Evolutionary conservation across 2,113 vertebrate genomes (phyloP).

Genomic region (Rhombomys opimus): DNA sequence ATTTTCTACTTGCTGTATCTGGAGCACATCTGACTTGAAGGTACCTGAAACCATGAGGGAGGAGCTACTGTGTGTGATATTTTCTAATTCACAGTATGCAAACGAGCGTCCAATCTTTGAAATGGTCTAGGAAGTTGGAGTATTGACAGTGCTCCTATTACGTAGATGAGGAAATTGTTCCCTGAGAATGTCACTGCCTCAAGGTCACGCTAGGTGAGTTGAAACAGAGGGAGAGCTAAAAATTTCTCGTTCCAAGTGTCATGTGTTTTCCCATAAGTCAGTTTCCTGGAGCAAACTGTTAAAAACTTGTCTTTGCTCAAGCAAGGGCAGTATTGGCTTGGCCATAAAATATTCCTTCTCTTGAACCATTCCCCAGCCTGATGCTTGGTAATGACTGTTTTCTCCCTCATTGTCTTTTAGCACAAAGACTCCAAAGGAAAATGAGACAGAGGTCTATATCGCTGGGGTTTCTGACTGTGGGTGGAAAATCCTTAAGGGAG

Average conservation of each 20-base stretch:
- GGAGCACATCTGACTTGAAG: not conserved
- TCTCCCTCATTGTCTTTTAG: not conserved
- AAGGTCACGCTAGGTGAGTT: not conserved
- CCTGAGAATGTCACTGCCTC: not conserved
- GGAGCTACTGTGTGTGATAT: not conserved
- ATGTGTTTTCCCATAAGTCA: not conserved
- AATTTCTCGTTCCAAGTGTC: not conserved
- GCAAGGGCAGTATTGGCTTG: not conserved
- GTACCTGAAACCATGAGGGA: not conserved
- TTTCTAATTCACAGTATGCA: slow-evolving; percentile 7
- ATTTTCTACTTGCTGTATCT: not conserved
- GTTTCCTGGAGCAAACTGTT: not conserved
- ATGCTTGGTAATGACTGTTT: not conserved
- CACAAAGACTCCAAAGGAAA: not conserved
- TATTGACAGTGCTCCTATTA: not conserved
- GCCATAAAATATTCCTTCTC: not conserved
- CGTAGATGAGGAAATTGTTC: not conserved
- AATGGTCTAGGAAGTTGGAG: not conserved
- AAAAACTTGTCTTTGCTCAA: not conserved
- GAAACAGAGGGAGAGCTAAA: not conserved
- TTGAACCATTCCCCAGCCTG: not conserved
- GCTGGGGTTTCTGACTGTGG: not conserved
- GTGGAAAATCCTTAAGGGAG: not conserved
- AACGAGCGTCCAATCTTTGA: not conserved
- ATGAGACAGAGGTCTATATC: not conserved